These are phyloP conservation scores for Hippopotamyrus pictus DNA, from an alignment of 2,797 vertebrate genomes.

Conservation along the genomic window DNA sequence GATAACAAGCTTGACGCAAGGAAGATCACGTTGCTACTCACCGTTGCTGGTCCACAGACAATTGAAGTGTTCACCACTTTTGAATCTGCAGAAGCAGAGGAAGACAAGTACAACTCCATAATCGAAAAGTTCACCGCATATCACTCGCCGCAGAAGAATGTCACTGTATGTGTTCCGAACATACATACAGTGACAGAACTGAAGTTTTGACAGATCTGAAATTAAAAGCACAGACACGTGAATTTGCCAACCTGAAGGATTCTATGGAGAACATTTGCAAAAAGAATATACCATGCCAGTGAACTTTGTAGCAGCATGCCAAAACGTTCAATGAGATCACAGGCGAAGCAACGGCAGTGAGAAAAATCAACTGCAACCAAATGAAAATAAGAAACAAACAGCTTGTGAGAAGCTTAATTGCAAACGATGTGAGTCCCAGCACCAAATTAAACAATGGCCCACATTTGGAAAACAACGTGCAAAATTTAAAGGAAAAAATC, in stretches of 20 bases:
- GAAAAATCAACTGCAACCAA: background rate
- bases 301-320: background rate
- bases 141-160: background rate
- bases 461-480: background rate
- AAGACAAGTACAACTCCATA: background rate
- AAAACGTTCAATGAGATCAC: background rate
- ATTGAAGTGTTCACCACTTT: constrained; percentile 24
- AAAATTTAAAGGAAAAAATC: background rate
- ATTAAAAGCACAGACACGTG: constrained; percentile 10
- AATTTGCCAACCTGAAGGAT: constrained; percentile 1
- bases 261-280: background rate
- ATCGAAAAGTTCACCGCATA: background rate
- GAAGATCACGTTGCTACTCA: constrained; percentile 20
- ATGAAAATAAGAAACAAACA: background rate
- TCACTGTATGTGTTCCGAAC: constrained; percentile 8
- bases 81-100: constrained; percentile 1
- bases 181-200: background rate
- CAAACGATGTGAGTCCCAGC: background rate
- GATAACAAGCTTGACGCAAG: background rate
- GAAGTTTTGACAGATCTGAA: constrained; percentile 16
- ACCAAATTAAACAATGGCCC: background rate
- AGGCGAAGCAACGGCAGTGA: background rate
- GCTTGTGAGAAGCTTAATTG: background rate
- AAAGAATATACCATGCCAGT: background rate
- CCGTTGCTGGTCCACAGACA: constrained; percentile 23